A percentile compares a stretch with the other conserved stretches of the same genome.
These are phyloP conservation scores for Crossocerus cetratus DNA, from an alignment of 2,888 invertebrate genomes.

Conservation along the genomic window DNA sequence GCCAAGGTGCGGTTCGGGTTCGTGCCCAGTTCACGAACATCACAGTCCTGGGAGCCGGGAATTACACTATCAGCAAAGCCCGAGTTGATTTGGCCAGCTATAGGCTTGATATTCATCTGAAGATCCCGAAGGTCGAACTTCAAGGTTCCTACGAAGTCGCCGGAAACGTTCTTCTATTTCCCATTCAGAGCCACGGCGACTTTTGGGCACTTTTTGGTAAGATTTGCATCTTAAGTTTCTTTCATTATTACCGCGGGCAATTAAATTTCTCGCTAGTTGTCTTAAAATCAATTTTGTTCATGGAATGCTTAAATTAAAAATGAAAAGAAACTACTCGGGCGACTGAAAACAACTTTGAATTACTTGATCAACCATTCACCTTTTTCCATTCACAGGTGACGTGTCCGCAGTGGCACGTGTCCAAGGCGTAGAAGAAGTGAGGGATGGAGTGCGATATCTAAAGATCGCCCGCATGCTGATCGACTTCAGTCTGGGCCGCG, in stretches of 20 bases:
- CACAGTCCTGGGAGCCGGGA: slow-evolving; percentile 86
- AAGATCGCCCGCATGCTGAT: slow-evolving; percentile 83
- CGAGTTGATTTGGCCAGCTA: slow-evolving; percentile 67
- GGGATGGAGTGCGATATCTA: slow-evolving; percentile 83
- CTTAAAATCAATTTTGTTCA: too few species aligned
- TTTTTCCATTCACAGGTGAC: slow-evolving; percentile 79
- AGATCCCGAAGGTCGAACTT: slow-evolving; percentile 85
- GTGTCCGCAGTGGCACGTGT: slow-evolving; percentile 85
- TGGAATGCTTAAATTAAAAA: too few species aligned
- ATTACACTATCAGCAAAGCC: slow-evolving; percentile 85
- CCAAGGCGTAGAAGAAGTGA: slow-evolving; percentile 83
- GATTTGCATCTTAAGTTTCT: slow-evolving; percentile 59
- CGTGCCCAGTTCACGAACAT: slow-evolving; percentile 86
- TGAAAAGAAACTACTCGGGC: neutral
- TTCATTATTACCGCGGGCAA: neutral
- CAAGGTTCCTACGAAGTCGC: slow-evolving; percentile 87
- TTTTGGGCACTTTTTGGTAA: slow-evolving; percentile 90
- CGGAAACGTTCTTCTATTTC: slow-evolving; percentile 87
- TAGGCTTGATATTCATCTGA: slow-evolving; percentile 70
- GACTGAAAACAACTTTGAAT: neutral
- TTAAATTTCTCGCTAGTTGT: neutral
- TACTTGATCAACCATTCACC: neutral
- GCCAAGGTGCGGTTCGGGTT: slow-evolving; percentile 86
- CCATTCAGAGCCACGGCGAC: slow-evolving; percentile 87
- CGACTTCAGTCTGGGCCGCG: slow-evolving; percentile 85